phyloP scores from a whole-genome alignment of 2,888 invertebrate genomes.

The Periphyllus acericola region DNA sequence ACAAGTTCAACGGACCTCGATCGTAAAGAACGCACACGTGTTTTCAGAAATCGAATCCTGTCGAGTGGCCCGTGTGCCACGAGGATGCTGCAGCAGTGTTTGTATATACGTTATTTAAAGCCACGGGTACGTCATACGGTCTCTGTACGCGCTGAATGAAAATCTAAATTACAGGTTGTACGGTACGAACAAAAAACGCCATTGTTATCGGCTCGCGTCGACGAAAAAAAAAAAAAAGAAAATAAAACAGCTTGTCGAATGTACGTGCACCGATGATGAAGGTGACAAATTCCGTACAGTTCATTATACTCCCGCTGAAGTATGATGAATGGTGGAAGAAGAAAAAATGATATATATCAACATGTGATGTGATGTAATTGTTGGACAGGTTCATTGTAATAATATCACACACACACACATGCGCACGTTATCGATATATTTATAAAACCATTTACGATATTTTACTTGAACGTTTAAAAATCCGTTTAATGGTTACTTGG shows the following conservation, averaged over 20 bases:
- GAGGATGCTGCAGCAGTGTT: not conserved
- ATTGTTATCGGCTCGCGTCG: conserved; percentile 36
- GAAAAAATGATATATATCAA: conserved; percentile 32
- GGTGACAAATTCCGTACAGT: conserved; percentile 60
- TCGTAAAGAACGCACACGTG: not conserved
- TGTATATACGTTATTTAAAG: not conserved
- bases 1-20: conserved; percentile 39
- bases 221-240: conserved; percentile 28
- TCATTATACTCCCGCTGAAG: conserved; percentile 56
- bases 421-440: too few relatives aligned
- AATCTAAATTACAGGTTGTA: conserved; percentile 49
- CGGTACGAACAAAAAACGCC: conserved; percentile 26
- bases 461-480: too few relatives aligned
- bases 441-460: too few relatives aligned
- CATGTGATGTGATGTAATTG: conserved; percentile 41
- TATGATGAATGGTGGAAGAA: conserved; percentile 14
- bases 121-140: not conserved
- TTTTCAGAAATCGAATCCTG: not conserved
- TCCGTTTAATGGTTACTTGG: too few relatives aligned
- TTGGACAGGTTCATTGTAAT: conserved; percentile 45
- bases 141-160: conserved; percentile 28
- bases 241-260: conserved; percentile 42
- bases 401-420: not conserved
- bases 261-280: conserved; percentile 11
- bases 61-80: not conserved